phyloP scores from a whole-genome alignment of 1,140 invertebrate species.

The Diuraphis noxia region DNA sequence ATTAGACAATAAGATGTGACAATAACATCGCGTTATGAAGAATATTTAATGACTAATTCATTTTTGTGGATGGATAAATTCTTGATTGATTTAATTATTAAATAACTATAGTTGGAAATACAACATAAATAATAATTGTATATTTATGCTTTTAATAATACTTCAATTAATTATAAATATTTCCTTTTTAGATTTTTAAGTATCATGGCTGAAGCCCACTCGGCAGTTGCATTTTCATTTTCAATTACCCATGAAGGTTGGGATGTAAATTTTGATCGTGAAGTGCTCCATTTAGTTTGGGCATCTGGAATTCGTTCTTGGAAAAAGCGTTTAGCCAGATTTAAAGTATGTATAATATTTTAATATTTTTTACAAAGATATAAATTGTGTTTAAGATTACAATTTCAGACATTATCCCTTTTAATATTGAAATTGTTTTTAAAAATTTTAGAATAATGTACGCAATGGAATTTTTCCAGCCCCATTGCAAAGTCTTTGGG shows the following conservation, averaged over 20 bases:
- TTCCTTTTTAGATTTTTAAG: neutral
- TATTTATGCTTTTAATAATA: neutral
- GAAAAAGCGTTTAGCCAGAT: conserved; percentile 86
- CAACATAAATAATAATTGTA: neutral
- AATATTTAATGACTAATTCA: neutral
- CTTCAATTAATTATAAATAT: neutral
- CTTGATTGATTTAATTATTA: neutral
- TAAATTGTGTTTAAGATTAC: neutral
- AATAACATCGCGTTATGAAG: neutral
- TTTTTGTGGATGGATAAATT: neutral
- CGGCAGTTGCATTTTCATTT: conserved; percentile 97
- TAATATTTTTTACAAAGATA: neutral
- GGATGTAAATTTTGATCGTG: conserved; percentile 94
- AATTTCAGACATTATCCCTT: neutral
- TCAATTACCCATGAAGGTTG: conserved; percentile 96
- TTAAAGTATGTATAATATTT: conserved; percentile 69
- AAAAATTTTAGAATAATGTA: conserved; percentile 82
- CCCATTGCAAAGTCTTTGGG: conserved; percentile 82
- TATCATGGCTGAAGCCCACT: conserved; percentile 96
- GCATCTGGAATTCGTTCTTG: conserved; percentile 89
- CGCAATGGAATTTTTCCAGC: conserved; percentile 94
- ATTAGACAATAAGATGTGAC: neutral
- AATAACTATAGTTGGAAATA: neutral
- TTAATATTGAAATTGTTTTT: conserved; percentile 55
- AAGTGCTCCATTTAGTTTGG: conserved; percentile 89